Percentiles rank a stretch among this genome's conserved stretches.
phyloP scores from a whole-genome alignment of 2,888 invertebrate species.

The Erebia palarica region DNA sequence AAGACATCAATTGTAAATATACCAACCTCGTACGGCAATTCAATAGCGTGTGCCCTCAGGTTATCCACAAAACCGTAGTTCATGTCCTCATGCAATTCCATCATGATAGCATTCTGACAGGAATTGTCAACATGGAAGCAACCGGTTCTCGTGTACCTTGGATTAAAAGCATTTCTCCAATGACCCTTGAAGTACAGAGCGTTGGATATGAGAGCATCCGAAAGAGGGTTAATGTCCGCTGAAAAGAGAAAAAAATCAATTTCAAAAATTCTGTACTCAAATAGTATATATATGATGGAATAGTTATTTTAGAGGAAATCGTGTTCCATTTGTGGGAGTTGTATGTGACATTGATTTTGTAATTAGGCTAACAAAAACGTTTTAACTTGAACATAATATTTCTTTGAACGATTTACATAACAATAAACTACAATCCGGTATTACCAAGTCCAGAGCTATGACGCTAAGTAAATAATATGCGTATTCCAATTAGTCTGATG shows the following conservation, averaged over 20 bases:
- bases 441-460: slow-evolving; percentile 6
- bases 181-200: slow-evolving; percentile 86
- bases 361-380: neutral
- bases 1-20: neutral
- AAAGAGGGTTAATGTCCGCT: slow-evolving; percentile 74
- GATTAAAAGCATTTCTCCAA: slow-evolving; percentile 84
- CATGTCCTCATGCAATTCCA: slow-evolving; percentile 82
- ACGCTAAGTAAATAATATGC: neutral
- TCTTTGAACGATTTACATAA: neutral
- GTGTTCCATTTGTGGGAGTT: neutral
- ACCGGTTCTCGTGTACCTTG: slow-evolving; percentile 64
- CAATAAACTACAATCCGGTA: neutral
- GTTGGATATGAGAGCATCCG: slow-evolving; percentile 82
- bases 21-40: slow-evolving; percentile 85
- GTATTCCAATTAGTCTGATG: neutral
- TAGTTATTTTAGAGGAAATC: neutral
- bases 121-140: slow-evolving; percentile 78
- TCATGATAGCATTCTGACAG: slow-evolving; percentile 81
- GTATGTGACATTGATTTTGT: neutral
- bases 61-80: slow-evolving; percentile 81
- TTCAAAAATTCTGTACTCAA: neutral
- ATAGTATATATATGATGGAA: too few relatives aligned
- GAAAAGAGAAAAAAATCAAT: slow-evolving; percentile 45
- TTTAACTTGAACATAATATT: neutral
- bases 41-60: slow-evolving; percentile 83